These are phyloP conservation scores for Tachyglossus aculeatus DNA, from an alignment of 2,797 vertebrate species.

Conservation along the genomic window DNA sequence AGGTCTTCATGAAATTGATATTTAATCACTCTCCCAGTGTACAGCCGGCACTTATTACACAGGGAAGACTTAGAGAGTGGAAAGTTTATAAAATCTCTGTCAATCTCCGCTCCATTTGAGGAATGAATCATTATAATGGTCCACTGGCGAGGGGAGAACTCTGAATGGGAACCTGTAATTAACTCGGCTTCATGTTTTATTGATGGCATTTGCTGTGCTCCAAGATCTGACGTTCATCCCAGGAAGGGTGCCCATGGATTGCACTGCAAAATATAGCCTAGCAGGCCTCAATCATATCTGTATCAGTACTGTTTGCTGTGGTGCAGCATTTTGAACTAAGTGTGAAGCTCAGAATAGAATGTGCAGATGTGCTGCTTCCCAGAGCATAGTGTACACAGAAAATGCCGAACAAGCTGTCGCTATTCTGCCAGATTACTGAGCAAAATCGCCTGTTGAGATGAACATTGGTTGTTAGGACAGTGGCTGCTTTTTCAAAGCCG, in stretches of 20 bases:
- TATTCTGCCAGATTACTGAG: background rate
- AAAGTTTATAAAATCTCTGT: constrained; percentile 76
- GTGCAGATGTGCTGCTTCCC: background rate
- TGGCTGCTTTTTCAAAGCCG: background rate
- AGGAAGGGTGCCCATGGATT: constrained; percentile 44
- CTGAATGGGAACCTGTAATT: constrained; percentile 72
- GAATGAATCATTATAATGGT: constrained; percentile 74
- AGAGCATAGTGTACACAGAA: background rate
- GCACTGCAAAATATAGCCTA: constrained; percentile 17
- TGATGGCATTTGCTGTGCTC: constrained; percentile 66
- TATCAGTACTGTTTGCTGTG: background rate
- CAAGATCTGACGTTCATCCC: constrained; percentile 53
- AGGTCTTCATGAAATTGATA: constrained; percentile 72
- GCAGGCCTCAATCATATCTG: constrained; percentile 10
- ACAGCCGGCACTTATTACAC: constrained; percentile 64
- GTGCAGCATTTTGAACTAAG: background rate
- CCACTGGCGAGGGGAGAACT: constrained; percentile 51
- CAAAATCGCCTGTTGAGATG: background rate
- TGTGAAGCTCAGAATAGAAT: background rate
- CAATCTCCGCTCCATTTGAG: constrained; percentile 70
- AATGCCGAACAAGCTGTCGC: too few species aligned
- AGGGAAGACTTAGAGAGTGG: constrained; percentile 64
- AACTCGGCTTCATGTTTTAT: constrained; percentile 73
- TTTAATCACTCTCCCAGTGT: constrained; percentile 73
- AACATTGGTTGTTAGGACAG: background rate